Conservation (phyloP, 2,797 vertebrate genomes). For the Labeo calbasu region DNA sequence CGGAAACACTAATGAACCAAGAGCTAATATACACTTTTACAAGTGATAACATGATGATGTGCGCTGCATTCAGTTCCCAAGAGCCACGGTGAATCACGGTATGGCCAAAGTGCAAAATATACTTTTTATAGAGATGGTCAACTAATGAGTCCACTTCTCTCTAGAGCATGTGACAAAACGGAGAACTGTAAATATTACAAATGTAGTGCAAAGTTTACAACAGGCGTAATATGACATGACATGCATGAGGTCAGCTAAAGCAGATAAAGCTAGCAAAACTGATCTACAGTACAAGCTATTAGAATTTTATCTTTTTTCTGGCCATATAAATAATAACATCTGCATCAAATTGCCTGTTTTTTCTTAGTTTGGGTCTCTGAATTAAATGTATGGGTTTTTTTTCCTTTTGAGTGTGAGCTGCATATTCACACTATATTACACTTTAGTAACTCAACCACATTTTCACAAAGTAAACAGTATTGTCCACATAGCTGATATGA, state of each 20-base stretch:
- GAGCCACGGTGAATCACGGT: slow-evolving; percentile 16
- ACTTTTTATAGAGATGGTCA: neutral
- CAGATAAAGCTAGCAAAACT: no score
- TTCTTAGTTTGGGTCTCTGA: neutral
- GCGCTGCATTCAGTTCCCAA: slow-evolving; percentile 13
- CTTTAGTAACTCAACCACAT: neutral
- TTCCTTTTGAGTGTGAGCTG: neutral
- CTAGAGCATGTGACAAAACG: slow-evolving; percentile 10
- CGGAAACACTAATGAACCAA: neutral
- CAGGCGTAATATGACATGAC: slow-evolving; percentile 1
- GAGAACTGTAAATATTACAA: slow-evolving; percentile 30
- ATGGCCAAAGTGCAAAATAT: slow-evolving; percentile 39
- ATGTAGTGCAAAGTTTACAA: slow-evolving; percentile 24
- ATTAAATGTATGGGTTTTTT: neutral
- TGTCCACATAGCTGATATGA: neutral
- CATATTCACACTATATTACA: neutral
- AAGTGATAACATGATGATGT: slow-evolving; percentile 24
- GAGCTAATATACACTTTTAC: neutral
- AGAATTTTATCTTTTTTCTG: neutral
- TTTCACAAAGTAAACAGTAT: neutral
- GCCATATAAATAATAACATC: neutral
- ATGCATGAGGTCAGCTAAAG: neutral
- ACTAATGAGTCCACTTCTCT: neutral
- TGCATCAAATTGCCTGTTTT: neutral
- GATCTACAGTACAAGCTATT: neutral